Base-by-base conservation (phyloP, 2,797 vertebrate species). In the Alcedo quadribrachys region DNA sequence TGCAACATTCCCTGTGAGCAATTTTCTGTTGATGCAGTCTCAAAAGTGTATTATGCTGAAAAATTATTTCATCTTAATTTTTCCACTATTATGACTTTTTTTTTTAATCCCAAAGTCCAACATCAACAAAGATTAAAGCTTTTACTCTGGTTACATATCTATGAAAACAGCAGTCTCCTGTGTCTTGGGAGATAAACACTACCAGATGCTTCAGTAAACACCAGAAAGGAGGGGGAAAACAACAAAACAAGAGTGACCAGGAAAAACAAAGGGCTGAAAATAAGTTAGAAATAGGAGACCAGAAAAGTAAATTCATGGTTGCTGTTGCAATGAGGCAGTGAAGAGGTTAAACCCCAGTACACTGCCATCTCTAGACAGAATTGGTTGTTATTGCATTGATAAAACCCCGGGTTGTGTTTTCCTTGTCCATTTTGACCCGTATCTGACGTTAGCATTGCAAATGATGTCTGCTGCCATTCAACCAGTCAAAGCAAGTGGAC, bases 381-480 rank as follows among this genome's bases (percentile, higher is more conserved):
- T 48, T 90, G 92, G 93, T 90, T 95, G 93, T 94, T 96, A 92
- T 78, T 95, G 93, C 94, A 96, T 87, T 89, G 95, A 93, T 94
- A 91, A 95, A 94, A 90, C 92, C 86, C 95, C 0, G 69, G 92
- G 90, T 90, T 94, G 94, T 92, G 94, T 94, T 96, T 95, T 96
- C 94, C 95, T 95, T 96, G 96, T 95, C 95, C 94, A 93, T 96
- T 87, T 95, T 96, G 95, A 96, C 96, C 95, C 42, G 84, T 90
- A 69, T 92, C 90, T 95, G 92, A 95, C 77, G 88, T 95, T 96
- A 96, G 95, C 94, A 95, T 97, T 96, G 96, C 95, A 96, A 95
- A 93, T 84, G 85, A 95, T 95, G 96, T 85, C 89, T 81, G 81
- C 86, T 95, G 84, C 81, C 95, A 96, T 96, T 96, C 93, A 94